Conservation (phyloP, 2,113 vertebrate species). For the Salminus brasiliensis region DNA sequence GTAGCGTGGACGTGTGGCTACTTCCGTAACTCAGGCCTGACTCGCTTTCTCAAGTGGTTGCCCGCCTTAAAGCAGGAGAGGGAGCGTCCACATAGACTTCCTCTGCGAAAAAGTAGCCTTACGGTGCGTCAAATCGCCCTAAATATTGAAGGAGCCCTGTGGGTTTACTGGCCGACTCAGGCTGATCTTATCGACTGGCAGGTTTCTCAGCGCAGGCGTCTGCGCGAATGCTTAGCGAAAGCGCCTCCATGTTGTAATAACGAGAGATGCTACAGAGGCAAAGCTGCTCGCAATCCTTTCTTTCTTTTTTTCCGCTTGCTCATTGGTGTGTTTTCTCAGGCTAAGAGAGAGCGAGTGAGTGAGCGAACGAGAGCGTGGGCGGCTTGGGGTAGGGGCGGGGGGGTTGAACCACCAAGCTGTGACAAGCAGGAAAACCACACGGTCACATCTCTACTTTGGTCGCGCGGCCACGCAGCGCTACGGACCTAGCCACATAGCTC, state of each 20-base stretch:
- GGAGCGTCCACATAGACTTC: too few relatives aligned
- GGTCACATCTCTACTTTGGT: conserved; percentile 40
- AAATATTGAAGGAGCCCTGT: background rate
- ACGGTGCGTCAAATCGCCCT: background rate
- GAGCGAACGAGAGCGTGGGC: background rate
- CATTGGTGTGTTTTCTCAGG: conserved; percentile 25
- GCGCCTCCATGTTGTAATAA: background rate
- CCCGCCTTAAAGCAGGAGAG: background rate
- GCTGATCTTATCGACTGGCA: background rate
- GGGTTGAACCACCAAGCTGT: conserved; percentile 22
- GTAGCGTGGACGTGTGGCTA: too few relatives aligned
- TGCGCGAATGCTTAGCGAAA: too few relatives aligned
- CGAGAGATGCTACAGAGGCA: background rate
- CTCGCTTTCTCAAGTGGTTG: too few relatives aligned
- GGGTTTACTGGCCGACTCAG: background rate
- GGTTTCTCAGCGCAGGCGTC: background rate
- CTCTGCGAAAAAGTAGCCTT: background rate
- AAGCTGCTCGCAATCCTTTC: background rate
- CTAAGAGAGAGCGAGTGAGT: background rate
- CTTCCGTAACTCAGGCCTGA: too few relatives aligned
- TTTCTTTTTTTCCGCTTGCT: background rate
- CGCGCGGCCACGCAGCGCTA: conserved; percentile 4
- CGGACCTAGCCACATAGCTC: background rate
- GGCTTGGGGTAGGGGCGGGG: background rate
- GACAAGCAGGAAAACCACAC: conserved; percentile 50